phyloP scores from a whole-genome alignment of 2,888 invertebrate genomes.

The Platynereis dumerilii region DNA sequence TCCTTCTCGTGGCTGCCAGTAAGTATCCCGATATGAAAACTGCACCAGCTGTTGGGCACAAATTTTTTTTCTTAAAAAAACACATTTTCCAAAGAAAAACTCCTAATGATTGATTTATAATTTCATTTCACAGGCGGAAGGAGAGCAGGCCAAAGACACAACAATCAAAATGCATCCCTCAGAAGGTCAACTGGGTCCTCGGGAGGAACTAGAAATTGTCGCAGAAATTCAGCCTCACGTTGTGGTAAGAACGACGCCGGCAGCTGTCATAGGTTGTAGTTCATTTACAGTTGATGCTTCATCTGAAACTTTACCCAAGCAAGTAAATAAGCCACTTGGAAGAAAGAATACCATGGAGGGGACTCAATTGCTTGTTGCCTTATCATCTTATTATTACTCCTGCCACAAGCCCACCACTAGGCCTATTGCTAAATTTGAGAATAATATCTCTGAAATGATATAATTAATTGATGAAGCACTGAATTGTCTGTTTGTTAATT shows the following conservation, averaged over 20 bases:
- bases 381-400: too few relatives aligned
- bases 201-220: constrained; percentile 44
- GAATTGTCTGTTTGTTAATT: background rate
- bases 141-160: constrained; percentile 43
- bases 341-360: too few relatives aligned
- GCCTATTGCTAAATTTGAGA: background rate
- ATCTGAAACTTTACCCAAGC: too few relatives aligned
- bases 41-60: too few relatives aligned
- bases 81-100: too few relatives aligned
- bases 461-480: background rate
- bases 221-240: constrained; percentile 43
- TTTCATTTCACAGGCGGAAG: constrained; percentile 45
- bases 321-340: too few relatives aligned
- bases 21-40: constrained; percentile 27
- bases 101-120: too few relatives aligned
- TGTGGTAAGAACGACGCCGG: constrained; percentile 43
- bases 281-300: too few relatives aligned
- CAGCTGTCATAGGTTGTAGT: too few relatives aligned
- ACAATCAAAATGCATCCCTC: constrained; percentile 44
- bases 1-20: constrained; percentile 50
- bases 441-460: background rate
- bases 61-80: too few relatives aligned
- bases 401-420: too few relatives aligned
- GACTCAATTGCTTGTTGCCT: too few relatives aligned
- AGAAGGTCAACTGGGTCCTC: constrained; percentile 41